Evolutionary conservation across 1,140 invertebrate genomes (phyloP).

Genomic region (Platyura marginata): DNA sequence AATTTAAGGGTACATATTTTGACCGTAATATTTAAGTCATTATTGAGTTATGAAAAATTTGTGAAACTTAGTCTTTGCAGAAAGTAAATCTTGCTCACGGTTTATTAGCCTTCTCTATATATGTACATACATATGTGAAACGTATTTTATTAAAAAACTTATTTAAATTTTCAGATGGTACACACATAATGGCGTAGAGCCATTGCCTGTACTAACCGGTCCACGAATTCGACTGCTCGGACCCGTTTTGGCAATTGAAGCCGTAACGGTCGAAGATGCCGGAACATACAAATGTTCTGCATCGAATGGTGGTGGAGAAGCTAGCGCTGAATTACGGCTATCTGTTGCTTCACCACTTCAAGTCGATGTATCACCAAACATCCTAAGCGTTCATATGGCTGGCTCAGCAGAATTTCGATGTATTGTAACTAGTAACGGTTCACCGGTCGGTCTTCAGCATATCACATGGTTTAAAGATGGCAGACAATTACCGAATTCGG

Average conservation of each 20-base stretch:
- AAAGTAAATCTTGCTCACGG: neutral
- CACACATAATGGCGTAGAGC: slow-evolving; percentile 39
- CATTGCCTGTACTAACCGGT: slow-evolving; percentile 38
- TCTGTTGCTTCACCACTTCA: slow-evolving; percentile 45
- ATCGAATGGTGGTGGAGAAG: slow-evolving; percentile 47
- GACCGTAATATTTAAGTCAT: neutral
- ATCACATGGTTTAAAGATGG: slow-evolving; percentile 58
- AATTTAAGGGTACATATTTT: neutral
- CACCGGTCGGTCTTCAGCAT: slow-evolving; percentile 23
- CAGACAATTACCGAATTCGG: slow-evolving; percentile 41
- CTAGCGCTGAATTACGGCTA: slow-evolving; percentile 36
- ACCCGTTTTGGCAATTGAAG: slow-evolving; percentile 50
- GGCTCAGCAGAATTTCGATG: slow-evolving; percentile 59
- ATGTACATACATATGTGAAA: slow-evolving; percentile 5
- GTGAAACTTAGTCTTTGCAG: neutral
- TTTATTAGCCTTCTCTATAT: slow-evolving; percentile 3
- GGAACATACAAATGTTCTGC: slow-evolving; percentile 49
- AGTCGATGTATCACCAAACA: slow-evolving; percentile 46
- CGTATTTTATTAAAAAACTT: slow-evolving; percentile 8
- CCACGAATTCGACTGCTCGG: slow-evolving; percentile 43
- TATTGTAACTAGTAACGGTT: slow-evolving; percentile 29
- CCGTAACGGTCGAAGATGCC: slow-evolving; percentile 46
- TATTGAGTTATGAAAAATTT: neutral
- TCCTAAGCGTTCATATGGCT: slow-evolving; percentile 57
- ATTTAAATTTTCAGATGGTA: slow-evolving; percentile 37